A percentile compares a stretch with the other conserved stretches of the same genome.
Evolutionary conservation across 1,140 invertebrate species (phyloP).

Genomic region (Drosophila tristis): DNA sequence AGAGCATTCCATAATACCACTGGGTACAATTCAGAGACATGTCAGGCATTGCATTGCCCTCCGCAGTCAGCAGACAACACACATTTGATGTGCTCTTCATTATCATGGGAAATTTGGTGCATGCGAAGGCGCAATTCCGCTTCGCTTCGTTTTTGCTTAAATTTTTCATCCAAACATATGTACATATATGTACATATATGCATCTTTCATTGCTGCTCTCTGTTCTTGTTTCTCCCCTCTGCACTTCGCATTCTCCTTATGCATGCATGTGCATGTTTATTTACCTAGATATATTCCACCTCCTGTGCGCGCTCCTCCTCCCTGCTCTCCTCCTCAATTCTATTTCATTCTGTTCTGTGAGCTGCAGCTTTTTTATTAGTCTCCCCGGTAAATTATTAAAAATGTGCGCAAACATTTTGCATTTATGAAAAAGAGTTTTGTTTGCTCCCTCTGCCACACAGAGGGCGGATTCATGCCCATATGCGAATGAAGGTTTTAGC

Average conservation of each 20-base stretch:
- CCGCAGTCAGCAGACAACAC: slow-evolving; percentile 25
- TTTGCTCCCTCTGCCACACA: slow-evolving; percentile 30
- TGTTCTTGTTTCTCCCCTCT: not conserved
- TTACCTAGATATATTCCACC: slow-evolving; percentile 23
- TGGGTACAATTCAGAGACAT: slow-evolving; percentile 17
- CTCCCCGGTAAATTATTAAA: slow-evolving; percentile 58
- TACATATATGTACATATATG: slow-evolving; percentile 2
- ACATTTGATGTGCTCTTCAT: slow-evolving; percentile 37
- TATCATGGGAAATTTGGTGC: slow-evolving; percentile 51
- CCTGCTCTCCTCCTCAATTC: not conserved
- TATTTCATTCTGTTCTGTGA: slow-evolving; percentile 13
- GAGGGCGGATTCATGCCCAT: too few species aligned
- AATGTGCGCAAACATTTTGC: slow-evolving; percentile 45
- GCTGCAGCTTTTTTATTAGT: slow-evolving; percentile 44
- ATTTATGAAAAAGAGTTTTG: slow-evolving; percentile 64
- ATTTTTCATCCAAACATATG: slow-evolving; percentile 1
- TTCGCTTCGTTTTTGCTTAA: not conserved
- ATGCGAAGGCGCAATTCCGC: slow-evolving; percentile 17
- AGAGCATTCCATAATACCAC: too few species aligned
- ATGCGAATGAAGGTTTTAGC: too few species aligned
- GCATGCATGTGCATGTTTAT: slow-evolving; percentile 39
- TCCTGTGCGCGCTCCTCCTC: not conserved
- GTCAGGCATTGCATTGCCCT: slow-evolving; percentile 40
- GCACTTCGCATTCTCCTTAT: slow-evolving; percentile 27
- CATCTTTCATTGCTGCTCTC: slow-evolving; percentile 19